Evolutionary conservation across 2,797 vertebrate genomes (phyloP).

Genomic region (Lemur catta): DNA sequence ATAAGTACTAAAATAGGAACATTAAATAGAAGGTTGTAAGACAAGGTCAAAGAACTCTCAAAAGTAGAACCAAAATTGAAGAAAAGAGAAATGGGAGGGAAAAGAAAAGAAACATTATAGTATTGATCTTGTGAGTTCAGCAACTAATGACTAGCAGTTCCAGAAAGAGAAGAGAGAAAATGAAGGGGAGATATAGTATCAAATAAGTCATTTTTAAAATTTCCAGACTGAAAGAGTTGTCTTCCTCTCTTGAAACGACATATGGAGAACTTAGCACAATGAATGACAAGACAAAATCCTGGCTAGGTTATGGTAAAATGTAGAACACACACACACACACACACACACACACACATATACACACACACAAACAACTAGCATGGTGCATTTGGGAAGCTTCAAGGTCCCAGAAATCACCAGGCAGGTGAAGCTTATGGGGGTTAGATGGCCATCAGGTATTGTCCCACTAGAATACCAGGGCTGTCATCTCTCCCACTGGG

Average conservation of each 20-base stretch:
- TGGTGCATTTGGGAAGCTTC: neutral
- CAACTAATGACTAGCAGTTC: neutral
- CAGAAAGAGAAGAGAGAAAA: neutral
- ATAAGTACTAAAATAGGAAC: neutral
- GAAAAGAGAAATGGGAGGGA: neutral
- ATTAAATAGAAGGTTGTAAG: neutral
- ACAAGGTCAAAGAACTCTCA: neutral
- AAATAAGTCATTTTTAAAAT: neutral
- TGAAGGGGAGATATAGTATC: neutral
- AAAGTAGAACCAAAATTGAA: neutral
- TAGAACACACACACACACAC: neutral
- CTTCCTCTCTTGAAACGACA: neutral
- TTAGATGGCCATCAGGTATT: neutral
- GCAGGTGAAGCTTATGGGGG: neutral
- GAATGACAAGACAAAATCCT: neutral
- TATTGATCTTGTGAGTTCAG: neutral
- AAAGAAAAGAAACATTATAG: neutral
- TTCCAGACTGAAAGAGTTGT: neutral
- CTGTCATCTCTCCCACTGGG: neutral
- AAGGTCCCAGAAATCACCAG: neutral
- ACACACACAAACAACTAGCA: neutral
- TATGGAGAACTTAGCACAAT: neutral
- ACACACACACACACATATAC: neutral
- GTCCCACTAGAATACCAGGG: neutral
- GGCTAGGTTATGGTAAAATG: neutral